These are phyloP conservation scores for Drosophila sulfurigaster DNA, from an alignment of 1,140 invertebrate genomes.

Conservation along the genomic window DNA sequence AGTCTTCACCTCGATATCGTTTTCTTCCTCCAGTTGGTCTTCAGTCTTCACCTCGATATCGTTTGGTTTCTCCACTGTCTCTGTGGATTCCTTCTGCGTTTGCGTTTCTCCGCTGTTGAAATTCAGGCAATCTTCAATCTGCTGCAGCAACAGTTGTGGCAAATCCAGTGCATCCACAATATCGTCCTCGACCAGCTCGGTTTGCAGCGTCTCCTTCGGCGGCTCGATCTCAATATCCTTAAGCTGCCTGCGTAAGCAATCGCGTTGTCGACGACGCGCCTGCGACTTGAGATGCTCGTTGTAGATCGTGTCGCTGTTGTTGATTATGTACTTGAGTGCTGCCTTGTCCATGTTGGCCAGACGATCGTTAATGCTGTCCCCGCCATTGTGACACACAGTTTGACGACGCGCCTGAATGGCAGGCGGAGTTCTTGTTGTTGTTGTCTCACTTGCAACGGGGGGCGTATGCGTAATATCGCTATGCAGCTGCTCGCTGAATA, in stretches of 20 bases:
- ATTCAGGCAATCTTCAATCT: conserved; percentile 77
- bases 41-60: neutral
- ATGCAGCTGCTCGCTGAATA: conserved; percentile 42
- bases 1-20: neutral
- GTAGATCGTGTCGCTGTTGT: conserved; percentile 73
- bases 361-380: conserved; percentile 44
- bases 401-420: conserved; percentile 12
- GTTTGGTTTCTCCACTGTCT: neutral
- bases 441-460: neutral
- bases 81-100: neutral
- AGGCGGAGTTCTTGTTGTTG: neutral
- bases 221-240: conserved; percentile 65
- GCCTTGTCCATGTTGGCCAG: conserved; percentile 76
- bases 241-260: conserved; percentile 70
- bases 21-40: neutral
- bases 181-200: conserved; percentile 66
- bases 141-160: conserved; percentile 63
- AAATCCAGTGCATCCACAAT: conserved; percentile 74
- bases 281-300: conserved; percentile 73
- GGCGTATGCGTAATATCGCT: neutral
- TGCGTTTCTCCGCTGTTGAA: conserved; percentile 37
- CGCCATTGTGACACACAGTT: conserved; percentile 35
- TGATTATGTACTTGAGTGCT: conserved; percentile 76
- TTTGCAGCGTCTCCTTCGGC: conserved; percentile 45
- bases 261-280: conserved; percentile 66